Evolutionary conservation across 2,797 vertebrate genomes (phyloP).

Genomic region (Holocentrus rufus): DNA sequence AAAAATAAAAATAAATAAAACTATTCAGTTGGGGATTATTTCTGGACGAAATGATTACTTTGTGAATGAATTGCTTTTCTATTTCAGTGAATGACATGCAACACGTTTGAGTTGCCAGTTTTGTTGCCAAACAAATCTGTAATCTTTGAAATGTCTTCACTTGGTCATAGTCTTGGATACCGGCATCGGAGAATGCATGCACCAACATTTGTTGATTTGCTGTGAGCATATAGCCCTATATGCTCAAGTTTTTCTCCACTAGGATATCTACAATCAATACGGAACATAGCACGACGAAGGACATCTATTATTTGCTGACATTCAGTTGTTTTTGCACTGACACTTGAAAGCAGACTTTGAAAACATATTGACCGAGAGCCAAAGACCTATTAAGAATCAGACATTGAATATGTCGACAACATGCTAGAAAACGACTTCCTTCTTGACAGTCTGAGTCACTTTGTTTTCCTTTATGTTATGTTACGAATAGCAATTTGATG

Average conservation of each 20-base stretch:
- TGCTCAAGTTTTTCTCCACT: constrained; percentile 28
- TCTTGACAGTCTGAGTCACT: constrained; percentile 30
- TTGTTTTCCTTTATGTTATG: constrained; percentile 39
- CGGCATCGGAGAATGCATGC: constrained; percentile 15
- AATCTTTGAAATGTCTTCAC: neutral
- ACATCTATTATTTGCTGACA: constrained; percentile 53
- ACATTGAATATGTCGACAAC: constrained; percentile 45
- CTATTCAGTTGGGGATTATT: constrained; percentile 36
- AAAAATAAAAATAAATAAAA: too few species aligned
- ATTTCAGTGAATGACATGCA: constrained; percentile 1
- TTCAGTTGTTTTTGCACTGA: constrained; percentile 55
- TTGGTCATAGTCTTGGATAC: neutral
- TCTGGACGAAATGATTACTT: constrained; percentile 38
- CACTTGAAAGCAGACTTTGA: constrained; percentile 57
- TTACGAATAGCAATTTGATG: constrained; percentile 54
- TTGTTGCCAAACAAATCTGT: neutral
- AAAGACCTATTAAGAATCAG: constrained; percentile 54
- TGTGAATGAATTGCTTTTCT: constrained; percentile 21
- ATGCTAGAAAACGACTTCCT: constrained; percentile 53
- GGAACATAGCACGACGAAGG: constrained; percentile 40
- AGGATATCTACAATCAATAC: constrained; percentile 47
- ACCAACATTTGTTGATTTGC: constrained; percentile 11
- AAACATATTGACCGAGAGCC: constrained; percentile 69
- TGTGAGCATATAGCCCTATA: constrained; percentile 15
- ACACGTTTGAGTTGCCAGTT: constrained; percentile 14